Evolutionary conservation across 2,888 invertebrate species (phyloP).

Genomic region (Galeruca laticollis): DNA sequence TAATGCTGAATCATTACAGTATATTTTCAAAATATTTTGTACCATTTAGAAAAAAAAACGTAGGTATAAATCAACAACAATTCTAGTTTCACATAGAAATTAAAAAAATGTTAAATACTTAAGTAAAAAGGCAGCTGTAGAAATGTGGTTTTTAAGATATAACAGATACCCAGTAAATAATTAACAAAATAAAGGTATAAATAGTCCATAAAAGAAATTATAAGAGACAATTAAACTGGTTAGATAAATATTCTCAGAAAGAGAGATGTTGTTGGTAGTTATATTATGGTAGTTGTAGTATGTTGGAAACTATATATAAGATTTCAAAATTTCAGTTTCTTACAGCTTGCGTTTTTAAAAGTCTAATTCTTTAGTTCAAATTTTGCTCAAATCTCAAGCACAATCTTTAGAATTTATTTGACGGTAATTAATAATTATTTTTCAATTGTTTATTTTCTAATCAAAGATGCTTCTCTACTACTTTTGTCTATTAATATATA

Average conservation of each 20-base stretch:
- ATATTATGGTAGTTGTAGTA: no score
- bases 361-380: conserved; percentile 79
- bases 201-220: no score
- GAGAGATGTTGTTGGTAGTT: no score
- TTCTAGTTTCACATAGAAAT: not conserved
- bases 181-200: no score
- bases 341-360: conserved; percentile 76
- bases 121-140: no score
- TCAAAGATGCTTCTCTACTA: conserved; percentile 77
- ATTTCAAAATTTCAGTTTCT: conserved; percentile 67
- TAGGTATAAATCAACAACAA: no score
- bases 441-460: conserved; percentile 77
- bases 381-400: conserved; percentile 64
- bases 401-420: conserved; percentile 75
- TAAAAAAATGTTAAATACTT: no score
- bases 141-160: no score
- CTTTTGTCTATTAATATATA: conserved; percentile 84
- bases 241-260: no score
- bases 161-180: no score
- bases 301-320: no score
- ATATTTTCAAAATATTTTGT: not conserved
- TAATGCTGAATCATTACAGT: not conserved
- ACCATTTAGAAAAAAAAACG: not conserved
- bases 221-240: no score
- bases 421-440: conserved; percentile 71